These are phyloP conservation scores for Champsocephalus esox DNA, from an alignment of 2,797 vertebrate species.

Conservation along the genomic window DNA sequence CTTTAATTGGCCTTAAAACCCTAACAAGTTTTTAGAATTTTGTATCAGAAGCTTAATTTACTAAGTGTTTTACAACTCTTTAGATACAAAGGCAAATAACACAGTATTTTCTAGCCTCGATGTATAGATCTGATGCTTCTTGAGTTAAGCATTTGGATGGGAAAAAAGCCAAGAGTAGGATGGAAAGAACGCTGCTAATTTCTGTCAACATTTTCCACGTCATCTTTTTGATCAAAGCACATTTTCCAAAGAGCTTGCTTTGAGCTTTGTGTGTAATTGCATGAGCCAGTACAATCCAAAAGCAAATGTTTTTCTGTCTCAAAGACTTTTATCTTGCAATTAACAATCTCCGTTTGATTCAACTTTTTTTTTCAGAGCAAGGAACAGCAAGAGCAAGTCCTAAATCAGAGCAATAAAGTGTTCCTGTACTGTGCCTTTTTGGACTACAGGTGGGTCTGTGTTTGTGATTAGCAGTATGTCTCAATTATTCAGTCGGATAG, in stretches of 20 bases:
- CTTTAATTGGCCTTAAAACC: constrained; percentile 28
- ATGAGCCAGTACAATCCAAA: constrained; percentile 14
- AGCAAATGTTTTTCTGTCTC: constrained; percentile 28
- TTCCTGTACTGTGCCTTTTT: constrained; percentile 95
- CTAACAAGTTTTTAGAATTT: constrained; percentile 22
- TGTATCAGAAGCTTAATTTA: constrained; percentile 34
- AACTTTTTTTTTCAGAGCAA: constrained; percentile 82
- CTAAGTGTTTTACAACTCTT: constrained; percentile 33
- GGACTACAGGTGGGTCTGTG: constrained; percentile 91
- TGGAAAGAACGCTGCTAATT: constrained; percentile 34
- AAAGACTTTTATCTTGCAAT: constrained; percentile 14
- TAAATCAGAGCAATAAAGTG: constrained; percentile 89
- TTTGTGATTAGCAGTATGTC: constrained; percentile 16
- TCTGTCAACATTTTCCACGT: constrained; percentile 23
- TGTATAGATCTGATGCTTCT: constrained; percentile 29
- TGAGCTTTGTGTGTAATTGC: constrained; percentile 19
- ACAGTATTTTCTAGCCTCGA: neutral
- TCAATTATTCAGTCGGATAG: constrained; percentile 33
- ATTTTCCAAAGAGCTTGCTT: constrained; percentile 34
- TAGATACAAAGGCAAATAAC: constrained; percentile 23
- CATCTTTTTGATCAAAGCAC: constrained; percentile 27
- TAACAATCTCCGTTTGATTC: constrained; percentile 22
- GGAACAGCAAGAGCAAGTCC: constrained; percentile 85
- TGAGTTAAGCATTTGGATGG: constrained; percentile 23
- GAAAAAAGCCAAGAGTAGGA: constrained; percentile 20